Base-by-base conservation (phyloP, 2,113 vertebrate species). In the Tylochromis polylepis region DNA sequence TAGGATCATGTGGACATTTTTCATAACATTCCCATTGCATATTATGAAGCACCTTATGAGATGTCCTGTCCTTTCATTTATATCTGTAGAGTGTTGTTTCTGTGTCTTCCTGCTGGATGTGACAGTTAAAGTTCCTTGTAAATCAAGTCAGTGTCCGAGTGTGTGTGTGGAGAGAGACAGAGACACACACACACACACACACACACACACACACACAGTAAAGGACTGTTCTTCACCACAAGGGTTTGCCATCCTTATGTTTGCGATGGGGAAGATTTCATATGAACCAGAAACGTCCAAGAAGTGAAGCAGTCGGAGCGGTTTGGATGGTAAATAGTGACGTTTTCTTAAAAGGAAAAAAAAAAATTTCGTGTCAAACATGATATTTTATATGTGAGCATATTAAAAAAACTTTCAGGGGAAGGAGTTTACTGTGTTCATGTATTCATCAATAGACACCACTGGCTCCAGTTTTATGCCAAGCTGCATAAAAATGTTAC, bases 31-130 rank as follows among this genome's bases (percentile, higher is more conserved):
- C 92, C 91, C 77, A 88, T 91, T 87, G 41, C 51, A 58, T 94
- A 85, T 95, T 91, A 89, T 86, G 79, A 94, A 95, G 95, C 96
- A 96, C 95, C 95, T 96, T 96, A 96, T 89, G 89, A 94, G 85
- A 92, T 88, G 87, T 60, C 72, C 72, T 77, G 72, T 53, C 29
- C 31, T 62, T 84, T 88, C n/a, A n/a, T 88, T 92, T 89, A 81
- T 43, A 83, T 41, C 53, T 79, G 85, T 94, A 88, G 82, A 80
- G 36, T 77, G 88, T 87, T 1, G 82, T 89, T 51, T 49, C 36
- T 49, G 86, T 87, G 81, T 89, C 86, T 62, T 87, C 85, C 88
- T 93, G 91, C 89, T 93, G 93, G 81, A 77, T 82, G 90, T 89
- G 80, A 93, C 85, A 20, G 83, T 92, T 89, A 77, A 85, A 90